A percentile compares a stretch with the other conserved stretches of the same genome.
Evolutionary conservation across 2,113 vertebrate species (phyloP).

Genomic region (Burhinus bistriatus): DNA sequence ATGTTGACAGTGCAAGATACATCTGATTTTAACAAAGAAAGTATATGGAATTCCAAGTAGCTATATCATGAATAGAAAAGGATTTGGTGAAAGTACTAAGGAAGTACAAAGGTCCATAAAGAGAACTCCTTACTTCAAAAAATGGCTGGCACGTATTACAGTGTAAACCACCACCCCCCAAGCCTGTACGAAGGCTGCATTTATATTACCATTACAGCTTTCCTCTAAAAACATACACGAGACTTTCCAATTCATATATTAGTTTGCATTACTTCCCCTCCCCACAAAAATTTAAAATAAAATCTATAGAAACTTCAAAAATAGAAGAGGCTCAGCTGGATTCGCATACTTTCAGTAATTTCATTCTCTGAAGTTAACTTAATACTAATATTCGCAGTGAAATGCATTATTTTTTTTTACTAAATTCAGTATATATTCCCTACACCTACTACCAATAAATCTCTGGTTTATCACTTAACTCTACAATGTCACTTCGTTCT

Average conservation of each 20-base stretch:
- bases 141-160: background rate
- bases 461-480: background rate
- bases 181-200: background rate
- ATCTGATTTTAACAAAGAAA: background rate
- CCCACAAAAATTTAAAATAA: fast-evolving
- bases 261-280: background rate
- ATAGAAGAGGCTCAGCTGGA: background rate
- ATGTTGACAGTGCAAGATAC: background rate
- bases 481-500: background rate
- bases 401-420: background rate
- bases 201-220: background rate
- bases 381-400: background rate
- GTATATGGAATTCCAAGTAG: background rate
- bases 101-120: background rate
- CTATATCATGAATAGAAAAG: background rate
- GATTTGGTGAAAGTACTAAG: background rate
- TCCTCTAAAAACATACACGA: background rate
- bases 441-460: background rate
- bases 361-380: background rate
- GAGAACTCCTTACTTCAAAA: background rate
- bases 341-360: background rate
- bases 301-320: background rate
- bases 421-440: background rate
- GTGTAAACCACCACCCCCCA: background rate
- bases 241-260: background rate